Percentiles rank a stretch among this genome's conserved stretches.
Conservation (phyloP, 2,113 vertebrate species). For the Forbesichthys agassizii region DNA sequence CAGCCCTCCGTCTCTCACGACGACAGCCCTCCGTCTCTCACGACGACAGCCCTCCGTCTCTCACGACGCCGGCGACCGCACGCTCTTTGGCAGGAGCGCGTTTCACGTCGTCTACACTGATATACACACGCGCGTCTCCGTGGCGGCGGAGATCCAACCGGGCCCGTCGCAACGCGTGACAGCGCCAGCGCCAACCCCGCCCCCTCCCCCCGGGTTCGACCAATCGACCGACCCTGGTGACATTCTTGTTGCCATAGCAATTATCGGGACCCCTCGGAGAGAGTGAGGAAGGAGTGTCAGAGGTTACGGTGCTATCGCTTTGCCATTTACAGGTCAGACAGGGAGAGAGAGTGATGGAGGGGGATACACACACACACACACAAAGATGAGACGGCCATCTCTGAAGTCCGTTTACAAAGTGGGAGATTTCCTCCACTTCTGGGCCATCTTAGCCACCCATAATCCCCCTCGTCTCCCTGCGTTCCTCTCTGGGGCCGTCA, state of each 20-base stretch:
- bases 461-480: conserved; percentile 60
- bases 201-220: conserved; percentile 37
- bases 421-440: conserved; percentile 51
- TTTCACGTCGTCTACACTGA: conserved; percentile 37
- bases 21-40: conserved; percentile 1
- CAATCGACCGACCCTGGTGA: conserved; percentile 43
- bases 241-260: conserved; percentile 72
- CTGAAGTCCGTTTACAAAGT: conserved; percentile 85
- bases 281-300: conserved; percentile 64
- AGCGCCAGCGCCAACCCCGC: background rate
- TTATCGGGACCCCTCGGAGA: conserved; percentile 73
- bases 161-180: too few species aligned
- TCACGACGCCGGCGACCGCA: conserved; percentile 18
- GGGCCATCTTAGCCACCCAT: conserved; percentile 57
- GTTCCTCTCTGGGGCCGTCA: conserved; percentile 41
- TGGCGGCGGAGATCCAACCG: background rate
- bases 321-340: conserved; percentile 77
- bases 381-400: conserved; percentile 76
- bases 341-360: conserved; percentile 20
- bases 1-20: conserved; percentile 2
- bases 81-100: conserved; percentile 7
- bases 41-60: background rate
- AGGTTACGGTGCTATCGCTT: conserved; percentile 70
- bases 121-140: conserved; percentile 42
- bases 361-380: conserved; percentile 47